phyloP scores from a whole-genome alignment of 2,797 vertebrate species.

The Clangula hyemalis region DNA sequence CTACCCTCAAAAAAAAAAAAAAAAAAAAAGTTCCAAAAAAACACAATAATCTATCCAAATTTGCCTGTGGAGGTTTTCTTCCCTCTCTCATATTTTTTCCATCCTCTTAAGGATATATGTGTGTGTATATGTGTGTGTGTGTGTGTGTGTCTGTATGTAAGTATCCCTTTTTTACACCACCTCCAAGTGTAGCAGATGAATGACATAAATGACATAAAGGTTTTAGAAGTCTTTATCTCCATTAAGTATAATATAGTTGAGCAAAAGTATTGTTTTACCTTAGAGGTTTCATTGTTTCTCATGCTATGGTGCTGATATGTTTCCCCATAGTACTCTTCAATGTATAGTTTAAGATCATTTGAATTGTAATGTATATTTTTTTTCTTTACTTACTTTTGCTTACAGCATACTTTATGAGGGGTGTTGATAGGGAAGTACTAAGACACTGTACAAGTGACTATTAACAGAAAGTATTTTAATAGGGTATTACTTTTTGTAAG shows the following conservation, averaged over 20 bases:
- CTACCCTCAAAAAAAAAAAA: neutral
- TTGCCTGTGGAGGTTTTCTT: conserved; percentile 19
- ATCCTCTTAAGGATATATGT: neutral
- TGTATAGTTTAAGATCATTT: conserved; percentile 55
- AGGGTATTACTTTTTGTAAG: neutral
- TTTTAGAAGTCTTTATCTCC: conserved; percentile 33
- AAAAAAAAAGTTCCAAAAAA: conserved; percentile 26
- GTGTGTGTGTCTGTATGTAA: neutral
- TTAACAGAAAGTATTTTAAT: conserved; percentile 16
- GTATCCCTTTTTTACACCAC: neutral
- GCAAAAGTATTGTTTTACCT: conserved; percentile 42
- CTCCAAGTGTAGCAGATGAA: conserved; percentile 3
- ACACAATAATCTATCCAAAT: conserved; percentile 18
- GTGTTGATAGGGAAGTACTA: conserved; percentile 34
- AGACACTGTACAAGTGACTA: conserved; percentile 7
- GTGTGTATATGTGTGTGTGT: neutral
- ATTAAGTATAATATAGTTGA: conserved; percentile 51
- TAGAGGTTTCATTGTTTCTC: conserved; percentile 36
- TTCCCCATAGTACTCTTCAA: conserved; percentile 64
- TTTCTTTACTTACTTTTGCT: conserved; percentile 67
- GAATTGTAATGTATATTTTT: conserved; percentile 61
- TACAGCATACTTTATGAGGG: conserved; percentile 19
- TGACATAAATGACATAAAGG: neutral
- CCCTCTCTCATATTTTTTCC: neutral
- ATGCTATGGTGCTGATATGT: conserved; percentile 41